Evolutionary conservation across 2,797 vertebrate species (phyloP).

Genomic region (Phylloscopus collybita): DNA sequence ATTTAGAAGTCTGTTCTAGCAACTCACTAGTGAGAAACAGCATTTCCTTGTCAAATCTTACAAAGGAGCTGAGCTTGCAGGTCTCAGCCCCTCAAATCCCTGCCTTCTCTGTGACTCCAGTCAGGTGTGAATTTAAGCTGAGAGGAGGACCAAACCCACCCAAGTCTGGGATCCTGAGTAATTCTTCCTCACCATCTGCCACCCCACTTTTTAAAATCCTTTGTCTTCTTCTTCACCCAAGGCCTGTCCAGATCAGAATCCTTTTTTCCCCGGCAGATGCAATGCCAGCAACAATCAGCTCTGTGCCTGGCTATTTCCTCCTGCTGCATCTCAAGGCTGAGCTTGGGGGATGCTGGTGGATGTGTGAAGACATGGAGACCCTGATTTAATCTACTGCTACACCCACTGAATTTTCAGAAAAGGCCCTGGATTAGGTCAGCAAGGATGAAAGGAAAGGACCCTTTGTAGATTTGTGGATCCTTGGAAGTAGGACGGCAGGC

Average conservation of each 20-base stretch:
- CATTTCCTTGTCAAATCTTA: neutral
- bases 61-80: neutral
- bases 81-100: neutral
- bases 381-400: neutral
- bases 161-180: neutral
- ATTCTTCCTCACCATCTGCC: neutral
- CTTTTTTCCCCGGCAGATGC: neutral
- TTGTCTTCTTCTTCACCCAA: neutral
- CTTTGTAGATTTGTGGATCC: neutral
- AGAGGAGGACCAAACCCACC: neutral
- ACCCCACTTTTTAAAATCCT: neutral
- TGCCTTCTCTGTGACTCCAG: neutral
- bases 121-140: slow-evolving; percentile 21
- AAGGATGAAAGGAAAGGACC: neutral
- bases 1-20: slow-evolving; percentile 4
- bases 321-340: neutral
- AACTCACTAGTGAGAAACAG: neutral
- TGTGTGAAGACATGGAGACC: neutral
- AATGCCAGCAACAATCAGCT: neutral
- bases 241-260: neutral
- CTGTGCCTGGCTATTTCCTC: neutral
- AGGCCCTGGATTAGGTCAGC: neutral
- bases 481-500: neutral
- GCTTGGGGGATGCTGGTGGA: neutral
- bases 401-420: neutral